Evolutionary conservation across 1,140 invertebrate genomes (phyloP), one percentile per base, ranked within the genome.

Genomic region (Cydia pomonella): DNA sequence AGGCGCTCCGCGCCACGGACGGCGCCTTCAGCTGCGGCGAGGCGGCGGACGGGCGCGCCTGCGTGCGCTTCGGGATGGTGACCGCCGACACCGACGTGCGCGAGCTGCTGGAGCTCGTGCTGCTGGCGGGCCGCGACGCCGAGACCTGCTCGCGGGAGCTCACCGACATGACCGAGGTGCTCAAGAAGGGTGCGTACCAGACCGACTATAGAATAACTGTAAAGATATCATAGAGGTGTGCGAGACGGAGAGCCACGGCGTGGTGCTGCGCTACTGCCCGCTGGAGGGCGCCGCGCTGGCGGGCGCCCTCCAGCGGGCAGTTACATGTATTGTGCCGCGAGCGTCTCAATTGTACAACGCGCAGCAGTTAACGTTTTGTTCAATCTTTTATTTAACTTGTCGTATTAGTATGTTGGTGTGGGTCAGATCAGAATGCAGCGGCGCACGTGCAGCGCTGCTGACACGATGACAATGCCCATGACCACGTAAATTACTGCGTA

Each of bases 51-150:
- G 97, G 97, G 0, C 86, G 98, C 41, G 96, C 96, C 75, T 99
- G 98, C 93, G 97, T 99, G 10, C 94, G 96, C 77, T 99, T 99
- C 93, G 98, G 98, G 59, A 98, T 99, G 97, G 97, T 99, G 13
- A 99, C 98, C 3, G 95, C 96, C 73, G 97, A 98, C 76, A 98
- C 97, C 50, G 97, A 98, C 84, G 95, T 99, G 5, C 95, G 97
- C 63, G 97, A 98, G 89, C 90, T 99, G 41, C 92, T 98, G 9
- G 95, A 95, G 76, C 88, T 98, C 41, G 97, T 99, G 0, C 93
- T 97, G 25, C 94, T 94, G 76, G 96, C 96, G 13, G 98, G 98
- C 13, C 96, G 96, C 85, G 96, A 97, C 82, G 96, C 98, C 16
- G 98, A 99, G 92, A 97, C 98, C 79, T 98, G 3, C 16, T 33